phyloP scores from a whole-genome alignment of 2,888 invertebrate species.

The Cheilosia soror region DNA sequence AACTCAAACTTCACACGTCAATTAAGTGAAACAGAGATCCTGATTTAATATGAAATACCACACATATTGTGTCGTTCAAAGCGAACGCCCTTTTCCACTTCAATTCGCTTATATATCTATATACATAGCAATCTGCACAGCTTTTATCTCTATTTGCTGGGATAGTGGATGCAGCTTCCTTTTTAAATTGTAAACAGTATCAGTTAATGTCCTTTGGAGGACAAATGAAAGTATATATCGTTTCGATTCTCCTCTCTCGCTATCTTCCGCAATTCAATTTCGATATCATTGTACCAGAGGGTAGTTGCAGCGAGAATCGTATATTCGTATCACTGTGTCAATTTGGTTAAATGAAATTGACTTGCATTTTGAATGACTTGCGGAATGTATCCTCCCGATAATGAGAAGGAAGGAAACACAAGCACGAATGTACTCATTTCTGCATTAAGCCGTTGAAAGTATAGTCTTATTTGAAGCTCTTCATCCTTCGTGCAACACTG shows the following conservation, averaged over 20 bases:
- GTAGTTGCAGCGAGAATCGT: not conserved
- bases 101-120: not conserved
- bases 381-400: not conserved
- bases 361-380: constrained; percentile 12
- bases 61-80: not conserved
- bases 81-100: constrained; percentile 14
- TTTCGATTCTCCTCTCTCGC: not conserved
- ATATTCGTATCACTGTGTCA: constrained; percentile 15
- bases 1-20: constrained; percentile 34
- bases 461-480: not conserved
- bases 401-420: not conserved
- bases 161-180: not conserved
- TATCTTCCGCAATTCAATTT: constrained; percentile 2
- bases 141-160: not conserved
- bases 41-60: constrained; percentile 18
- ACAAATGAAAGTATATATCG: not conserved
- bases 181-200: constrained; percentile 14
- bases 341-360: constrained; percentile 16
- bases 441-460: constrained; percentile 3
- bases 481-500: not conserved
- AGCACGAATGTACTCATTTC: constrained; percentile 4
- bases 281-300: not conserved
- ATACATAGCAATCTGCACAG: not conserved
- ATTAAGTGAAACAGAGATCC: constrained; percentile 17
- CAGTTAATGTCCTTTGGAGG: constrained; percentile 18